Conservation (phyloP, 1,140 invertebrate species). For the Dinoponera quadriceps region DNA sequence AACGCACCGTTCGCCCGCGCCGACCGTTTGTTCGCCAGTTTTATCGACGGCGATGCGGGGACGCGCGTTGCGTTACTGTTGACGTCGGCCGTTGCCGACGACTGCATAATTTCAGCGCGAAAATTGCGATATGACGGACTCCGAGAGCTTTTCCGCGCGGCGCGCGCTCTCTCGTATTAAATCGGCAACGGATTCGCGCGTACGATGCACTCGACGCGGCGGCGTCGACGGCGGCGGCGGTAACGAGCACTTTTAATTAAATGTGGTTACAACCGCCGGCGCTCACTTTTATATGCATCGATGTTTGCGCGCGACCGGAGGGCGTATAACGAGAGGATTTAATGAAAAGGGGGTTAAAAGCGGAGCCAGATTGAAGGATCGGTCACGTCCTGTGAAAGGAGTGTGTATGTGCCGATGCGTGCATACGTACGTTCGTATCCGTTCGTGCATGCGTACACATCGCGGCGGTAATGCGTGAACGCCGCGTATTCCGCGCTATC, state of each 20-base stretch:
- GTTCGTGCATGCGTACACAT: not conserved
- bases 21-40: constrained; percentile 42
- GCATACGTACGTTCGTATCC: not conserved
- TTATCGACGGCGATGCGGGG: constrained; percentile 8
- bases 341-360: constrained; percentile 56
- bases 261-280: constrained; percentile 44
- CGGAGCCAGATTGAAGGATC: constrained; percentile 46
- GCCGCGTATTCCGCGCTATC: not conserved
- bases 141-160: constrained; percentile 39
- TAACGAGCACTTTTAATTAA: constrained; percentile 68
- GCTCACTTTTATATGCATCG: constrained; percentile 52
- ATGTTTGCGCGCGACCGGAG: constrained; percentile 39
- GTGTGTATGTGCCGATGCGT: not conserved
- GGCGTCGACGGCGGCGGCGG: not conserved
- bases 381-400: constrained; percentile 44
- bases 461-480: not conserved
- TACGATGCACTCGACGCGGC: constrained; percentile 11
- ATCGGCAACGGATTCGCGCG: constrained; percentile 35
- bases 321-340: constrained; percentile 57
- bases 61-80: constrained; percentile 46
- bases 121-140: constrained; percentile 56
- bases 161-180: constrained; percentile 3
- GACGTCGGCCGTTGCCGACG: constrained; percentile 45
- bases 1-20: constrained; percentile 30
- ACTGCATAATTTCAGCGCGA: constrained; percentile 66